Evolutionary conservation across 2,797 vertebrate genomes (phyloP).

Genomic region (Acrossocheilus fasciatus): DNA sequence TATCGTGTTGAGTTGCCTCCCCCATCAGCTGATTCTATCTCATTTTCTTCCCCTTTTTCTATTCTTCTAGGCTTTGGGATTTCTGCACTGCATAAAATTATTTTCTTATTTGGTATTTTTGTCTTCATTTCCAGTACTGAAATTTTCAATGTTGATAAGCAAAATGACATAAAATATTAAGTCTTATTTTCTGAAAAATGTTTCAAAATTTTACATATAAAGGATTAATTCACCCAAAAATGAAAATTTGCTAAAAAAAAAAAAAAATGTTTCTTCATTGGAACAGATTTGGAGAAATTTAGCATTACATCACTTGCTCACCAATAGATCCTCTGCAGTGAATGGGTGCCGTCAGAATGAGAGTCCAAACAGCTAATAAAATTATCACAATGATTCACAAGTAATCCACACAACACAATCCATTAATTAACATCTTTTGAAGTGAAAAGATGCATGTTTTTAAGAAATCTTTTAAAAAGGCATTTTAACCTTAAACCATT

Average conservation of each 20-base stretch:
- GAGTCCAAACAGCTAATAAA: neutral
- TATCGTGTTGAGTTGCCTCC: conserved; percentile 34
- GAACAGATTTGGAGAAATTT: neutral
- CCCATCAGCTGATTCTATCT: conserved; percentile 6
- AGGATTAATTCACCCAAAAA: neutral
- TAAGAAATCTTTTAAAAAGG: neutral
- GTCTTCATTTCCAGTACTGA: neutral
- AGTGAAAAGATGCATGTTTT: neutral
- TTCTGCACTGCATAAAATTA: neutral
- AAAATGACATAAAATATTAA: neutral
- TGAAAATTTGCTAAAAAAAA: too few relatives aligned
- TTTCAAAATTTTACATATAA: neutral
- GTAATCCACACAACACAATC: neutral
- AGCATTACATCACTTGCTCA: neutral
- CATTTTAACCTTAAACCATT: neutral
- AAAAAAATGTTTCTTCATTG: too few relatives aligned
- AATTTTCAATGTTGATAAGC: neutral
- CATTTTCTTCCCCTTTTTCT: neutral
- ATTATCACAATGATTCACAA: too few relatives aligned
- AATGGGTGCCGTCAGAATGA: neutral
- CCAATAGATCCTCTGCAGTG: neutral
- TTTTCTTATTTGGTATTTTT: neutral
- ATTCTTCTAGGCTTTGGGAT: neutral
- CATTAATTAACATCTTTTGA: too few relatives aligned
- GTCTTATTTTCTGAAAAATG: neutral